Conservation (phyloP, 1,140 invertebrate species). For the Drosophila chauvacae region DNA sequence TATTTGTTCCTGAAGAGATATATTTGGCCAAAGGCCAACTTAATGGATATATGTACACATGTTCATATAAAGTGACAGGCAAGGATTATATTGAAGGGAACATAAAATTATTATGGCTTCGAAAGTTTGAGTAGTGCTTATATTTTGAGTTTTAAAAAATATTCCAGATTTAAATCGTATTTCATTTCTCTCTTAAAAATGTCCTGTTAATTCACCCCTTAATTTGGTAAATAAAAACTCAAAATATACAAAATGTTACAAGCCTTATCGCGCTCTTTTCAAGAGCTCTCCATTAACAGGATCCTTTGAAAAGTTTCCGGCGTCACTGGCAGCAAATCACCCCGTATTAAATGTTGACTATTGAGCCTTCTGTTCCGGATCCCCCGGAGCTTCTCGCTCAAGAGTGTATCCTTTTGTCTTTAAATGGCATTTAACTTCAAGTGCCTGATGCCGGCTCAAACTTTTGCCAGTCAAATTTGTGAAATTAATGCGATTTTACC, state of each 20-base stretch:
- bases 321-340: slow-evolving; percentile 22
- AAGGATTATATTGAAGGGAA: not conserved
- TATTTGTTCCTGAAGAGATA: not conserved
- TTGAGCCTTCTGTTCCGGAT: slow-evolving; percentile 33
- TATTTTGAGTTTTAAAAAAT: too few relatives aligned
- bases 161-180: not conserved
- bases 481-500: slow-evolving; percentile 78
- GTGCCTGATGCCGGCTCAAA: slow-evolving; percentile 62
- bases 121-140: too few relatives aligned
- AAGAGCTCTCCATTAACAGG: slow-evolving; percentile 7
- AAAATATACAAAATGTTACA: not conserved
- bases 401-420: slow-evolving; percentile 70
- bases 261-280: slow-evolving; percentile 1
- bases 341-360: slow-evolving; percentile 29
- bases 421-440: slow-evolving; percentile 79
- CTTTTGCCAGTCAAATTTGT: slow-evolving; percentile 79
- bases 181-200: not conserved
- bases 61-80: not conserved
- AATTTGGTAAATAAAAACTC: not conserved
- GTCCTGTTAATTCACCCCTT: not conserved
- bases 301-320: slow-evolving; percentile 13
- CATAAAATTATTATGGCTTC: not conserved
- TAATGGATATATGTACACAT: not conserved
- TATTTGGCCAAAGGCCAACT: not conserved
- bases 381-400: slow-evolving; percentile 6